phyloP scores from a whole-genome alignment of 1,140 invertebrate species.

The Drosophila mojavensis region DNA sequence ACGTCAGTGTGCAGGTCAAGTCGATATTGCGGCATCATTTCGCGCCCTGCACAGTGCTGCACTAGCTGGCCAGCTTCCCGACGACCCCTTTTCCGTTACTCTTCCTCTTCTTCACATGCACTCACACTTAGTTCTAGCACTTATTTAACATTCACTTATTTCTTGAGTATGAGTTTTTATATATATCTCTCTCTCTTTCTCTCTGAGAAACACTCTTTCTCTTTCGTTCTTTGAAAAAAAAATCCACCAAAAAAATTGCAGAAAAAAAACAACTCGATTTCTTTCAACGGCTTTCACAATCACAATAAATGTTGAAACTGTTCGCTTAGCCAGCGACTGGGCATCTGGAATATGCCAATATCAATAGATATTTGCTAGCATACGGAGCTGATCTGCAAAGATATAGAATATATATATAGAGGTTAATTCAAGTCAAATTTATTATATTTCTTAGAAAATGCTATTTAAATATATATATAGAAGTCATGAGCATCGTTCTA shows the following conservation, averaged over 20 bases:
- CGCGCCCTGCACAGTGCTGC: constrained; percentile 32
- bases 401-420: not conserved
- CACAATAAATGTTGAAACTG: constrained; percentile 1
- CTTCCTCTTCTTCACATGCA: not conserved
- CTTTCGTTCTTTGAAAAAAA: not conserved
- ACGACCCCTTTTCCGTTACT: constrained; percentile 2
- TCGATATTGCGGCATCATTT: constrained; percentile 45
- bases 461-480: no score
- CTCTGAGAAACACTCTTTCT: no score
- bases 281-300: constrained; percentile 1
- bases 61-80: constrained; percentile 28
- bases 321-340: constrained; percentile 15
- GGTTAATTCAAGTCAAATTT: constrained; percentile 6
- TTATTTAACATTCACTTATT: constrained; percentile 18
- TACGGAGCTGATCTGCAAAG: constrained; percentile 25
- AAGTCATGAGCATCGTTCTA: not conserved
- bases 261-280: not conserved
- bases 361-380: constrained; percentile 1
- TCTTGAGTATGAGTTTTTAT: constrained; percentile 23
- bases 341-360: constrained; percentile 1
- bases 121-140: constrained; percentile 15
- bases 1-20: constrained; percentile 42
- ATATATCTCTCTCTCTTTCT: constrained; percentile 4
- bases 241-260: no score
- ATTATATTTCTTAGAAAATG: not conserved